Evolutionary conservation across 2,888 invertebrate genomes (phyloP), one percentile per base, ranked within the genome.

Genomic region (Standfussiana lucernea): DNA sequence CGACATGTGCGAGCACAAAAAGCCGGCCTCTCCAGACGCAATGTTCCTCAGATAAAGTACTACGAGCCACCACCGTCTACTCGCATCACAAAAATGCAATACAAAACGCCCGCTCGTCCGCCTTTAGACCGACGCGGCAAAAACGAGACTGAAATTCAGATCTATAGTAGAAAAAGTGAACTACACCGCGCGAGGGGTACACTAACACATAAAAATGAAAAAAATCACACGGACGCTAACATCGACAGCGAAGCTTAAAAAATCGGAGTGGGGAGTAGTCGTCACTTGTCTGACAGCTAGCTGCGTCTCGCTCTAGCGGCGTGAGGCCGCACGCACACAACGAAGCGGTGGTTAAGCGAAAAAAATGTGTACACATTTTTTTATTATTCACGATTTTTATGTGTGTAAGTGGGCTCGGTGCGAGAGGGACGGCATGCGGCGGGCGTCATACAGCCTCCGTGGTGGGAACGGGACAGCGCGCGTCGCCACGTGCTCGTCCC

Each of bases 131-230:
- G 93, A 95, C 97, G 96, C 97, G 97, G 96, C 96, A 97, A 97
- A 97, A 97, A 96, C 96, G 94, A 96, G 96, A 97, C 97, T 97
- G 97, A 97, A 96, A 93, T 96, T 96, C 96, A 96, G 96, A 96
- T 97, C 97, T 96, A 97, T 97, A 97, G 97, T 97, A 97, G 96
- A 97, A 97, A 97, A 97, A 97, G 96, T 95, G 95, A 96, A 96
- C 96, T 96, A 96, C 96, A 95, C 96, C 95, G 95, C 92, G 95
- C 96, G 96, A 96, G 96, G 96, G 96, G 95, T 96, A 96, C 96
- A 96, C 96, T 94, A 95, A 96, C 96, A 96, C 96, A 96, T 96
- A 94, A 96, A 96, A 96, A 95, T 94, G 97, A 95, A 96, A 96
- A 96, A 96, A 96, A 96, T 95, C 94, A 95, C 96, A 96, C 95